phyloP scores from a whole-genome alignment of 2,888 invertebrate species.

The Bellardia bayeri region DNA sequence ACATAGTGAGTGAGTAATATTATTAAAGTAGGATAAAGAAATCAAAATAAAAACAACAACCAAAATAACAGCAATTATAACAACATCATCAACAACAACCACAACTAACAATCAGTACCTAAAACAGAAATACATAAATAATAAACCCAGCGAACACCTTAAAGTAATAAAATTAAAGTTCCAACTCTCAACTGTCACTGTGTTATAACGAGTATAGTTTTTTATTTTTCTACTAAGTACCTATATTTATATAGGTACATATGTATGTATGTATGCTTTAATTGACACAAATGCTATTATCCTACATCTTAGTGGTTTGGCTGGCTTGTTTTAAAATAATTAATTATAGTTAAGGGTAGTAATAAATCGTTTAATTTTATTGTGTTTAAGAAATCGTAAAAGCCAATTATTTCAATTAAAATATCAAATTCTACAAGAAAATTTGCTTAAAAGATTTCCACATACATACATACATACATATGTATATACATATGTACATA shows the following conservation, averaged over 20 bases:
- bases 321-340: neutral
- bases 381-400: slow-evolving; percentile 39
- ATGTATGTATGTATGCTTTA: neutral
- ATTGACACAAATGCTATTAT: neutral
- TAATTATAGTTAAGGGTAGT: slow-evolving; percentile 18
- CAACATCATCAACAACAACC: slow-evolving; percentile 19
- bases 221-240: too few species aligned
- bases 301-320: neutral
- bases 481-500: too few species aligned
- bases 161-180: slow-evolving; percentile 58
- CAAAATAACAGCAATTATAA: slow-evolving; percentile 28
- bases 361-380: slow-evolving; percentile 24
- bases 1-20: slow-evolving; percentile 17
- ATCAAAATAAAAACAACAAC: slow-evolving; percentile 69
- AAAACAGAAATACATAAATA: neutral
- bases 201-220: neutral
- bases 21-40: slow-evolving; percentile 58
- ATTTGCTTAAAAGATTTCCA: neutral
- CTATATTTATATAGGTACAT: neutral
- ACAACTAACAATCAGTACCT: neutral
- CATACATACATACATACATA: too few species aligned
- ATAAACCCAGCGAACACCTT: slow-evolving; percentile 27
- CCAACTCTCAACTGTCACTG: neutral
- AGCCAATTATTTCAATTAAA: slow-evolving; percentile 65
- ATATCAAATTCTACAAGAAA: slow-evolving; percentile 43